Conservation (phyloP, 2,888 invertebrate species). For the Trichopoda pennipes region DNA sequence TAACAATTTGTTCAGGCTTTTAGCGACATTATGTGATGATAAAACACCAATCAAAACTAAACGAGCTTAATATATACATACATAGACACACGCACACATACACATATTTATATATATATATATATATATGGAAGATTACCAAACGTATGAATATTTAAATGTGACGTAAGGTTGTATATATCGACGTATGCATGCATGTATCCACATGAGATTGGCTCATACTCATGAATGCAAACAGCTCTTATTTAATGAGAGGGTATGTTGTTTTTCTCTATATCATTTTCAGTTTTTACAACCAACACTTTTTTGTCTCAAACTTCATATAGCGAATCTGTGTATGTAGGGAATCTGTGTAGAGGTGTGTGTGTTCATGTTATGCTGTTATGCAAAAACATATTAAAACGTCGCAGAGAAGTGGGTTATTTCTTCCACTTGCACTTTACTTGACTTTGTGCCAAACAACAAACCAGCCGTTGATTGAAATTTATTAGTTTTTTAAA, state of each 20-base stretch:
- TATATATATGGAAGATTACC: not conserved
- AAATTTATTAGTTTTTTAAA: constrained; percentile 53
- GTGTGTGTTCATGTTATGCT: not conserved
- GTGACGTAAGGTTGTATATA: not conserved
- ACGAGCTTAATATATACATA: not conserved
- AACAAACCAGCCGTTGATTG: constrained; percentile 1
- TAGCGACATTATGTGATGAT: constrained; percentile 31
- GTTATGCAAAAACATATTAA: not conserved
- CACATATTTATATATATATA: not conserved
- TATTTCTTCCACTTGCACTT: constrained; percentile 4
- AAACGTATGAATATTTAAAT: not conserved
- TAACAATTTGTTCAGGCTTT: constrained; percentile 37
- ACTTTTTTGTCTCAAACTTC: not conserved
- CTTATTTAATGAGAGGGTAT: constrained; percentile 43
- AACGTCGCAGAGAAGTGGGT: too few relatives aligned
- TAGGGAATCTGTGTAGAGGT: not conserved
- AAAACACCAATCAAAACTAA: constrained; percentile 4
- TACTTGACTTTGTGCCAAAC: constrained; percentile 20
- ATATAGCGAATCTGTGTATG: not conserved
- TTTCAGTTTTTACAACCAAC: constrained; percentile 3
- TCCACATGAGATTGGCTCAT: too few relatives aligned
- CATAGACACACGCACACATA: too few relatives aligned
- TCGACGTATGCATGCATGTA: not conserved
- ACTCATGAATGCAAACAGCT: not conserved
- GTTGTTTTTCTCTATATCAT: not conserved